Percentiles rank a stretch among this genome's conserved stretches.
These are phyloP conservation scores for Tetraneura akinire DNA, from an alignment of 1,140 invertebrate genomes.

Conservation along the genomic window DNA sequence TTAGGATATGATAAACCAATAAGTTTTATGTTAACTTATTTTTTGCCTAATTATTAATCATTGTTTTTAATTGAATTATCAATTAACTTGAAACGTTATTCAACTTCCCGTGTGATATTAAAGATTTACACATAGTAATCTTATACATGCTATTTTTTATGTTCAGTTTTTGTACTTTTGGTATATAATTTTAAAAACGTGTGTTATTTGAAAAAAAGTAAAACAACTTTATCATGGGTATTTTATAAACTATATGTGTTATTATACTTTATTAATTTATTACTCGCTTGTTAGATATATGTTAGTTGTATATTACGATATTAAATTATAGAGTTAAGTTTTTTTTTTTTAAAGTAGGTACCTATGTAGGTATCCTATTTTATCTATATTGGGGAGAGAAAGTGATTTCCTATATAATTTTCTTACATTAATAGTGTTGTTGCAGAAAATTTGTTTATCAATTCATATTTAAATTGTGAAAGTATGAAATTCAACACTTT, in stretches of 20 bases:
- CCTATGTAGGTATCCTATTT: no score
- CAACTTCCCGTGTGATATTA: neutral
- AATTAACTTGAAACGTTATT: neutral
- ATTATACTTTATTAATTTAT: neutral
- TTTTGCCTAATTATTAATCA: no score
- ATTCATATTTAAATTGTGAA: neutral
- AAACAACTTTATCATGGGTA: neutral
- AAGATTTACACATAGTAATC: neutral
- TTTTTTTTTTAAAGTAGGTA: no score
- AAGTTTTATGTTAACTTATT: no score
- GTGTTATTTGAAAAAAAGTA: neutral
- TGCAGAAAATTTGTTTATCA: neutral
- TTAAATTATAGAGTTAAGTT: neutral
- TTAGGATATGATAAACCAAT: no score
- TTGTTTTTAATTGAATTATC: no score
- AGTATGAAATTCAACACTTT: neutral
- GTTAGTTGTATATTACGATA: neutral
- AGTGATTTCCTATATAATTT: conserved; percentile 5
- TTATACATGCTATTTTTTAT: neutral
- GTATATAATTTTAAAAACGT: neutral
- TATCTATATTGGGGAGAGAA: neutral
- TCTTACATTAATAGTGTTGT: neutral
- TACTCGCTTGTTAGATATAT: no score
- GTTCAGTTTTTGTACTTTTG: neutral
- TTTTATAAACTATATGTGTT: neutral